These are phyloP conservation scores for Aphidoletes aphidimyza DNA, from an alignment of 2,888 invertebrate species.

Conservation along the genomic window DNA sequence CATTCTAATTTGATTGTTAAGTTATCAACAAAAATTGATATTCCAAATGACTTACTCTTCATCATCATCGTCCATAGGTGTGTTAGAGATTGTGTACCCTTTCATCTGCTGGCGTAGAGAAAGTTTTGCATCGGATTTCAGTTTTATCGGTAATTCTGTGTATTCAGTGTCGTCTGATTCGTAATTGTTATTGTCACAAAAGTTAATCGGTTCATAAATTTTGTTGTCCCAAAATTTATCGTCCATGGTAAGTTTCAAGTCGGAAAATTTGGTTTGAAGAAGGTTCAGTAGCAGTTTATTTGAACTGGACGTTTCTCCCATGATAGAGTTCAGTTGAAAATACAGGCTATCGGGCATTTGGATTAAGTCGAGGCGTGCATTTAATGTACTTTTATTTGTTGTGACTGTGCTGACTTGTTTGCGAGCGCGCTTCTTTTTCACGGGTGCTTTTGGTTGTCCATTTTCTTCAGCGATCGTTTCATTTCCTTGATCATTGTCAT, in stretches of 20 bases:
- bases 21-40: too few relatives aligned
- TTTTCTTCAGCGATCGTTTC: neutral
- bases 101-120: conserved; percentile 62
- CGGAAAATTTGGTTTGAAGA: conserved; percentile 68
- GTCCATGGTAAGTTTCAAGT: conserved; percentile 60
- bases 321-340: conserved; percentile 71
- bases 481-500: conserved; percentile 22
- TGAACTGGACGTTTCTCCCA: conserved; percentile 72
- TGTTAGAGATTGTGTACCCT: conserved; percentile 64
- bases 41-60: conserved; percentile 58
- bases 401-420: conserved; percentile 64
- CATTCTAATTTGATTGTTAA: too few relatives aligned
- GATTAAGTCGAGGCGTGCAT: conserved; percentile 65
- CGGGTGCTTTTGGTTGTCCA: neutral
- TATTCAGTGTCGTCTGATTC: conserved; percentile 61
- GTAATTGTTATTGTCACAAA: conserved; percentile 60
- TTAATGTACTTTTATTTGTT: conserved; percentile 65
- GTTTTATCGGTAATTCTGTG: conserved; percentile 54
- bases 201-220: neutral
- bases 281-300: conserved; percentile 73
- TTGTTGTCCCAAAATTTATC: conserved; percentile 53
- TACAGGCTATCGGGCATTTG: conserved; percentile 71
- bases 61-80: conserved; percentile 61
- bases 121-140: conserved; percentile 57
- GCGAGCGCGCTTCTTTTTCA: conserved; percentile 57